phyloP scores from a whole-genome alignment of 2,797 vertebrate species.

The Acanthornis magna region DNA sequence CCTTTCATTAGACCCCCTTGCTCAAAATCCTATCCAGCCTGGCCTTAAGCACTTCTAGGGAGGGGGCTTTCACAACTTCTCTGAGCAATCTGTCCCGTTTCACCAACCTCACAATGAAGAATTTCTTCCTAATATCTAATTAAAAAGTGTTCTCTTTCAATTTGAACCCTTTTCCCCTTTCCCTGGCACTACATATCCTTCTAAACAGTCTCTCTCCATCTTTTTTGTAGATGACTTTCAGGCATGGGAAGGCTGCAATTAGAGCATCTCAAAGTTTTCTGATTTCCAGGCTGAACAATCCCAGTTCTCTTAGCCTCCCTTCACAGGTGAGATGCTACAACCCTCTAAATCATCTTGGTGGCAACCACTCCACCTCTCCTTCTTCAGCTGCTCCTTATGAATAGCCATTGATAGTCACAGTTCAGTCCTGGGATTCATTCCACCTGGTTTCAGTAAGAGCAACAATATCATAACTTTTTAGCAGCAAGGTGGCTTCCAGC shows the following conservation, averaged over 20 bases:
- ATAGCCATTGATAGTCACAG: rapidly evolving
- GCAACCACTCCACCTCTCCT: neutral
- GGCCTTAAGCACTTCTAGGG: neutral
- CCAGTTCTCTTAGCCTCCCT: neutral
- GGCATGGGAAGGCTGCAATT: too few species aligned
- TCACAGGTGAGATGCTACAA: neutral
- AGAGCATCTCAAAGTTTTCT: neutral
- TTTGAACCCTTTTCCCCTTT: neutral
- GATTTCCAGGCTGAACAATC: neutral
- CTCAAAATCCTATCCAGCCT: neutral
- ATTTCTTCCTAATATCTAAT: neutral
- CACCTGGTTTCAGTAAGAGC: neutral
- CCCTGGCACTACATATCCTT: neutral
- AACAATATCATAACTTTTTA: neutral
- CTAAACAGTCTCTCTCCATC: neutral
- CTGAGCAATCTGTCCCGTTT: neutral
- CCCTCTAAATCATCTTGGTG: neutral
- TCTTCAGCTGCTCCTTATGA: neutral
- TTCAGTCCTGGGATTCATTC: neutral
- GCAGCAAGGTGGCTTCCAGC: neutral
- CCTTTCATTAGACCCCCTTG: neutral
- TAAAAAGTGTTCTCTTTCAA: neutral
- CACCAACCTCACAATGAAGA: neutral
- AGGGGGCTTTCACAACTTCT: rapidly evolving
- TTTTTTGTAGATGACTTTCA: neutral